These are phyloP conservation scores for Cepaea hortensis DNA, from an alignment of 2,888 invertebrate species.

Conservation along the genomic window DNA sequence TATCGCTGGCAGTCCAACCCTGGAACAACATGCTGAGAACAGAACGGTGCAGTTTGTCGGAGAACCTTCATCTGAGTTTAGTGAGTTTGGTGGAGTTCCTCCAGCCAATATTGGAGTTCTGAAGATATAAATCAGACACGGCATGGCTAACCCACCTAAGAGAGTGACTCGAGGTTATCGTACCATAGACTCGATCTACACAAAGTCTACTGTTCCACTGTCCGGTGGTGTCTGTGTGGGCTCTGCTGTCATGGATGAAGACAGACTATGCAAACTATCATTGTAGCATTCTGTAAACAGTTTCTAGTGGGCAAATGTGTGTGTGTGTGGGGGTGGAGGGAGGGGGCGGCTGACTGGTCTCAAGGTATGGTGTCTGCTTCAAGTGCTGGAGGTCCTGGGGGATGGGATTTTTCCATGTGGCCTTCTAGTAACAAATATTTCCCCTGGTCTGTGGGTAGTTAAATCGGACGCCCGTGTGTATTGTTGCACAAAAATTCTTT, in stretches of 20 bases:
- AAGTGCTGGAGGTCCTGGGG: no score
- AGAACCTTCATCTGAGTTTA: conserved; percentile 23
- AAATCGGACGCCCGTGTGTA: no score
- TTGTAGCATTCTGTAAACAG: no score
- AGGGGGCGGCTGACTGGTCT: no score
- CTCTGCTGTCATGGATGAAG: conserved; percentile 58
- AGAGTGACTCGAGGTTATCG: conserved; percentile 61
- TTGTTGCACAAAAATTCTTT: no score
- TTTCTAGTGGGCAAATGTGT: no score
- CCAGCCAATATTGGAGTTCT: conserved; percentile 53
- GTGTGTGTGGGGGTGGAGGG: no score
- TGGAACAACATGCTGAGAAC: conserved; percentile 13
- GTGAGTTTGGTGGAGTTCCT: conserved; percentile 45
- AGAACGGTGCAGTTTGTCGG: conserved; percentile 17
- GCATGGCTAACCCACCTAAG: conserved; percentile 56
- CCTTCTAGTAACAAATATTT: no score
- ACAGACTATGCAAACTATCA: no score
- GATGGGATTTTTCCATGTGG: no score
- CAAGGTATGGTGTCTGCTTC: no score
- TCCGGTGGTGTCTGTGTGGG: conserved; percentile 51
- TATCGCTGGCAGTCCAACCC: conserved; percentile 36
- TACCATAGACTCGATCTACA: conserved; percentile 68
- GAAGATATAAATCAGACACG: conserved; percentile 59
- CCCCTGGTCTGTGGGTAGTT: no score
- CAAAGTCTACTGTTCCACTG: conserved; percentile 60